Conservation (phyloP, 2,797 vertebrate species). For the Ptychobarbus kaznakovi region DNA sequence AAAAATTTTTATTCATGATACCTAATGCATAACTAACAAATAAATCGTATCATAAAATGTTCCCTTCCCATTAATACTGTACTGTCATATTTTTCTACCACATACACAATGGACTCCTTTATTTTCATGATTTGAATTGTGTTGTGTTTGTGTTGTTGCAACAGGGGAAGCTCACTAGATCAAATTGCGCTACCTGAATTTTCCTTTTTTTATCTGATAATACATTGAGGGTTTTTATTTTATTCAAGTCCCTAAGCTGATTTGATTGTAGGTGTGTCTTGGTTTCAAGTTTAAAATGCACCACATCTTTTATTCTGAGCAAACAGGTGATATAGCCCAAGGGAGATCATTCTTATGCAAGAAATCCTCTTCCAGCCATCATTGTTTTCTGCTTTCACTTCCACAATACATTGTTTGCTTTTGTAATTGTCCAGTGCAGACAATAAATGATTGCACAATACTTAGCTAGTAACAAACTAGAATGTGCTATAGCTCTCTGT, state of each 20-base stretch:
- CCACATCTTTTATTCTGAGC: neutral
- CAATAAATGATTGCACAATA: neutral
- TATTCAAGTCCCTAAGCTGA: neutral
- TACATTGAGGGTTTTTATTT: neutral
- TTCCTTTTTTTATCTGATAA: neutral
- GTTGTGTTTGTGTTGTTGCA: neutral
- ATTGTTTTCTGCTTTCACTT: neutral
- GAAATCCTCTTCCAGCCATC: neutral
- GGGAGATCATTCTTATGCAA: neutral
- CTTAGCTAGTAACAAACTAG: neutral
- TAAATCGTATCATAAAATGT: neutral
- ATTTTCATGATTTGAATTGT: neutral
- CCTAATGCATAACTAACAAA: neutral
- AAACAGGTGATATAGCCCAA: neutral
- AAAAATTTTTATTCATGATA: neutral
- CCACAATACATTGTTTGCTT: neutral
- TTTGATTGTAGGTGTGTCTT: slow-evolving; percentile 2
- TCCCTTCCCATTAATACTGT: neutral
- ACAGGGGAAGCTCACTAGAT: neutral
- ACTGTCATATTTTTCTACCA: too few species aligned
- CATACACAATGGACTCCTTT: slow-evolving; percentile 4
- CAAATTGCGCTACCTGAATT: neutral
- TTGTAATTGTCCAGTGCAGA: neutral
- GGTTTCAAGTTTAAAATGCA: neutral
- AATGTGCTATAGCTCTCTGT: neutral